A percentile compares a stretch with the other conserved stretches of the same genome.
Conservation (phyloP, 2,888 invertebrate genomes). For the Polydrusus pterygomalis region DNA sequence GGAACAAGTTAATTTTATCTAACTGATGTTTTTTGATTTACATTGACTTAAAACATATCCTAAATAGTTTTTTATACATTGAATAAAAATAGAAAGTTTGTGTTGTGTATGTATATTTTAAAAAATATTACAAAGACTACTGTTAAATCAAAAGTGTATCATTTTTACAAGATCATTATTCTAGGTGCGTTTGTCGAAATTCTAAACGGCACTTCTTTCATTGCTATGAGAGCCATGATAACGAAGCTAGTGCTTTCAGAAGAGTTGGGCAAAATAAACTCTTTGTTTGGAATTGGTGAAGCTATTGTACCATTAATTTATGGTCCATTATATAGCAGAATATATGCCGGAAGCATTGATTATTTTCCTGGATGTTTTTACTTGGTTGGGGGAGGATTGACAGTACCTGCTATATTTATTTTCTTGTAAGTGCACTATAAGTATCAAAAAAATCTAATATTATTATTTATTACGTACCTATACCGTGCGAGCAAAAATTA, state of each 20-base stretch:
- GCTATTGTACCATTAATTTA: constrained; percentile 67
- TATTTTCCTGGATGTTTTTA: constrained; percentile 66
- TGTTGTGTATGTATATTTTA: too few species aligned
- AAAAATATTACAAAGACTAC: too few species aligned
- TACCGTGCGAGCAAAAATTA: too few species aligned
- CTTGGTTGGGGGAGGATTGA: constrained; percentile 64
- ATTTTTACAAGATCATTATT: constrained; percentile 37
- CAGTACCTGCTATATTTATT: constrained; percentile 64
- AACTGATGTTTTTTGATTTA: too few species aligned
- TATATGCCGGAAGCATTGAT: constrained; percentile 64
- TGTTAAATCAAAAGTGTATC: background rate
- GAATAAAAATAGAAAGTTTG: too few species aligned
- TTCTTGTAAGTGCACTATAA: constrained; percentile 68
- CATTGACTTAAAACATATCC: too few species aligned
- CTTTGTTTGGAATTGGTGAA: constrained; percentile 67
- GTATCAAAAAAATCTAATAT: too few species aligned
- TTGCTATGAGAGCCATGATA: constrained; percentile 75
- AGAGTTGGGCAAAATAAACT: constrained; percentile 76
- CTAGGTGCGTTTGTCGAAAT: constrained; percentile 74
- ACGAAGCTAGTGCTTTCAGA: constrained; percentile 75
- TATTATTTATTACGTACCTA: too few species aligned
- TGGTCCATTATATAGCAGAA: constrained; percentile 66
- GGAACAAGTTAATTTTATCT: too few species aligned
- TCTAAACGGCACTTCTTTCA: constrained; percentile 72
- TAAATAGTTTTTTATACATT: too few species aligned